Evolutionary conservation across 2,888 invertebrate genomes (phyloP).

Genomic region (Stenichneumon culpator): DNA sequence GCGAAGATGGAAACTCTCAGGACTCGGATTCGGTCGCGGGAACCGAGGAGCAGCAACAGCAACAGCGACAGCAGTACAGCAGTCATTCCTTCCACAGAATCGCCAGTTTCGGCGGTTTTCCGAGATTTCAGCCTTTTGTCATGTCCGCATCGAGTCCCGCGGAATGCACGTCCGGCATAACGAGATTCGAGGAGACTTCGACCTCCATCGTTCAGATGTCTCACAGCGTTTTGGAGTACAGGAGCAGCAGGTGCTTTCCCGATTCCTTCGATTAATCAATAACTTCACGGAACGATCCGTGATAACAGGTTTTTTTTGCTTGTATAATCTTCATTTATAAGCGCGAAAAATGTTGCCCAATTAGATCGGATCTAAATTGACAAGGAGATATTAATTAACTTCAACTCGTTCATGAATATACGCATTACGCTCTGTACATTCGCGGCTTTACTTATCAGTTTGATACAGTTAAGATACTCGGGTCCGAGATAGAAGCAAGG

Average conservation of each 20-base stretch:
- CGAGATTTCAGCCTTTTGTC: conserved; percentile 82
- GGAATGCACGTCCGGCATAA: conserved; percentile 73
- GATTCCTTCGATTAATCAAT: neutral
- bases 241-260: conserved; percentile 80
- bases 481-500: conserved; percentile 11
- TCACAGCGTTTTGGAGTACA: conserved; percentile 82
- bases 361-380: neutral
- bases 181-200: conserved; percentile 76
- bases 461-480: neutral
- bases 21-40: conserved; percentile 78
- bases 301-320: neutral
- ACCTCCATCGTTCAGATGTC: conserved; percentile 81
- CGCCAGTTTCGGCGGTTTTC: conserved; percentile 81
- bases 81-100: conserved; percentile 82
- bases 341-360: too few species aligned
- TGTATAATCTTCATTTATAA: too few species aligned
- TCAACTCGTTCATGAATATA: neutral
- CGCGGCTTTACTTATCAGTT: conserved; percentile 6
- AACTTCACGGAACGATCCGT: neutral
- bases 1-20: conserved; percentile 81
- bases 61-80: conserved; percentile 72
- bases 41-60: conserved; percentile 73
- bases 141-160: conserved; percentile 80
- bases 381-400: conserved; percentile 3
- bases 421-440: neutral